Percentiles rank a stretch among this genome's conserved stretches.
Evolutionary conservation across 2,113 vertebrate species (phyloP).

Genomic region (Mellivora capensis): DNA sequence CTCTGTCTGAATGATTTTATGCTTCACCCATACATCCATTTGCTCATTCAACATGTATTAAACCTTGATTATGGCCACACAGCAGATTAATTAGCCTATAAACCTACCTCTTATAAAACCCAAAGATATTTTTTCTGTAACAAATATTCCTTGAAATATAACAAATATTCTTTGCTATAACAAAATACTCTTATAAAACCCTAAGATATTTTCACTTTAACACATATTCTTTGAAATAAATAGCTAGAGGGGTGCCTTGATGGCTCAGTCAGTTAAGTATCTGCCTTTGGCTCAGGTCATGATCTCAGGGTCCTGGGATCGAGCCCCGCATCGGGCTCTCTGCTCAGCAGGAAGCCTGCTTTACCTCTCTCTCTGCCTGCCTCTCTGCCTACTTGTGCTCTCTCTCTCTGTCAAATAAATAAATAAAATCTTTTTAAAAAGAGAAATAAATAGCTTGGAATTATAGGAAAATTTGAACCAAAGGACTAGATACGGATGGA

Average conservation of each 20-base stretch:
- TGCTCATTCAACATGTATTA: background rate
- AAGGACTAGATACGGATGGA: background rate
- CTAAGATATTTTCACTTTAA: background rate
- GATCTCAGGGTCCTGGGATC: too few relatives aligned
- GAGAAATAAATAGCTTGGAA: too few relatives aligned
- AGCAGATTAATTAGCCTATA: background rate
- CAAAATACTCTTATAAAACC: background rate
- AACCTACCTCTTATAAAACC: background rate
- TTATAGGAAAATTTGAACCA: background rate
- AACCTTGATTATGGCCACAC: background rate
- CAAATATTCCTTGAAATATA: background rate
- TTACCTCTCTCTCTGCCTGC: too few relatives aligned
- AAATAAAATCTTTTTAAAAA: too few relatives aligned
- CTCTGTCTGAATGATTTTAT: background rate
- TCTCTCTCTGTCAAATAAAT: too few relatives aligned
- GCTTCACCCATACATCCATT: background rate
- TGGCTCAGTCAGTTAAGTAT: too few relatives aligned
- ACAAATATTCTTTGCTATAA: too few relatives aligned
- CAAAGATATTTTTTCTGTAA: background rate
- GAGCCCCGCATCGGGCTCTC: too few relatives aligned
- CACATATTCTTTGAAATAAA: background rate
- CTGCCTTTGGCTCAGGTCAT: too few relatives aligned
- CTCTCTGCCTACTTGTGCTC: too few relatives aligned
- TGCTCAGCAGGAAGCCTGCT: too few relatives aligned
- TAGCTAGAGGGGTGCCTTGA: too few relatives aligned